Evolutionary conservation across 2,888 invertebrate species (phyloP), one percentile per base, ranked within the genome.

Genomic region (Nephrotoma flavescens): DNA sequence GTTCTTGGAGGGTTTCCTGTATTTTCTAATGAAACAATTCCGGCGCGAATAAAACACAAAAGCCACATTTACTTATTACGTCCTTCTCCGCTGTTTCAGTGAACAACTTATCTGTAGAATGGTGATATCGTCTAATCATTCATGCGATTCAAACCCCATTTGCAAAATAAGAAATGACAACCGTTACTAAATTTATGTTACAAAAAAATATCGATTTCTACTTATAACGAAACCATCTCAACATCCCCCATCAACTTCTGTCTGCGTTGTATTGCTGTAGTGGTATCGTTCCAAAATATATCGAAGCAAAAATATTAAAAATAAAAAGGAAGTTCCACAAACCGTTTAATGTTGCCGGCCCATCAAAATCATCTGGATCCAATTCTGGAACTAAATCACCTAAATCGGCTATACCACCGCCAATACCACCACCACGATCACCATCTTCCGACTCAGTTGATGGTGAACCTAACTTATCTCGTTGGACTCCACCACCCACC

Each of bases 371-470:
- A 89, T 95, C 95, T 86, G 94, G 92, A 90, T 95, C 95, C 87
- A 94, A 92, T 90, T 95, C 95, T 86, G 94, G 94, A 31, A 93
- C 93, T 88, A 94, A 91, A 89, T 94, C 94, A 12, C 93, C 93
- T 88, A 94, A 90, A 89, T 94, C 94, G 88, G 92, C 90, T 85
- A 90, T 91, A 85, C 93, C 94, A 85, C 90, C 90, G 86, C 90
- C 90, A 86, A 90, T 88, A 31, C 90, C 90, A 83, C 90, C 90
- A 89, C 91, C 89, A 89, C 95, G 71, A 71, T 71, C 95, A 83
- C 96, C 96, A 90, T 97, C 97, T 89, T 97, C 97, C 87, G 96
- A 97, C 90, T 96, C 96, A 87, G 96, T 96, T 89, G 96, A 96
- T 85, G 97, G 96, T 87, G 96, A 96, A 88, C 96, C 96, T 89